A percentile compares a stretch with the other conserved stretches of the same genome.
These are phyloP conservation scores for Heptranchias perlo DNA, from an alignment of 2,113 vertebrate species.

Conservation along the genomic window DNA sequence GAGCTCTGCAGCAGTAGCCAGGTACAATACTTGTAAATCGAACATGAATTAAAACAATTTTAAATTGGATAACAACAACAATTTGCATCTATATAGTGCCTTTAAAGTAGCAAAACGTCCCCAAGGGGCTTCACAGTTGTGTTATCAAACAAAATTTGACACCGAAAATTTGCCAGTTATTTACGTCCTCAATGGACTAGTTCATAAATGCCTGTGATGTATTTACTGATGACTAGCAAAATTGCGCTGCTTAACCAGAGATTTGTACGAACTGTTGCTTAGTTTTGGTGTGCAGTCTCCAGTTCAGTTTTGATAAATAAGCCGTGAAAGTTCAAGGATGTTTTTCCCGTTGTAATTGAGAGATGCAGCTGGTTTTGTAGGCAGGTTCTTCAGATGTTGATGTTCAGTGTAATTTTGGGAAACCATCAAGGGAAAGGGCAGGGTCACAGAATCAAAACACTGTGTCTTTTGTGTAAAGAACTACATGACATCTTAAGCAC, in stretches of 20 bases:
- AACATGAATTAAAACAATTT: neutral
- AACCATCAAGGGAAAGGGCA: slow-evolving; percentile 23
- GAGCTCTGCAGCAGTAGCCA: neutral
- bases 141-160: neutral
- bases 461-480: slow-evolving; percentile 1
- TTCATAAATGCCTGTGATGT: neutral
- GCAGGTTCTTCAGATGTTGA: neutral
- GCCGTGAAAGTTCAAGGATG: slow-evolving; percentile 13
- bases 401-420: neutral
- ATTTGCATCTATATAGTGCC: neutral
- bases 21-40: neutral
- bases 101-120: neutral
- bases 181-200: neutral
- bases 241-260: neutral
- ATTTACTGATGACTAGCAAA: neutral
- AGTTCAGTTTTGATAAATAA: neutral
- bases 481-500: neutral
- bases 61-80: neutral
- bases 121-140: neutral
- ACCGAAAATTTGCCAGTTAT: neutral
- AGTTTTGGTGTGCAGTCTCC: no score
- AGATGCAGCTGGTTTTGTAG: neutral
- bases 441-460: slow-evolving; percentile 28
- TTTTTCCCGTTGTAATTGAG: slow-evolving; percentile 11
- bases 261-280: neutral